Conservation (phyloP, 2,113 vertebrate species). For the Platanista minor region DNA sequence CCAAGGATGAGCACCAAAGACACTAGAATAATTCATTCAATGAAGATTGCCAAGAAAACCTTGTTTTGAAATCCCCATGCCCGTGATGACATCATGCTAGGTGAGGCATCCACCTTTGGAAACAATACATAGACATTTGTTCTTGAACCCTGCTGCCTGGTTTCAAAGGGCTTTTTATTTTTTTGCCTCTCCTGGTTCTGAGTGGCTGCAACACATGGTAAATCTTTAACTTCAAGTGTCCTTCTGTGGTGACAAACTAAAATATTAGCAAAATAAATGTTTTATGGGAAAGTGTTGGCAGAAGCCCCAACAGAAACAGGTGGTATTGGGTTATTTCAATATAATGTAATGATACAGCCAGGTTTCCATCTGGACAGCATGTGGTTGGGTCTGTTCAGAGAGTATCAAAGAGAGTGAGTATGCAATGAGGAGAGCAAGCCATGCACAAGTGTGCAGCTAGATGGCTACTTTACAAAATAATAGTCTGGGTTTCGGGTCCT, state of each 20-base stretch:
- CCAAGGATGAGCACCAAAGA: slow-evolving; percentile 57
- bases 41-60: slow-evolving; percentile 68
- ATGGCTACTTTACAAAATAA: slow-evolving; percentile 87
- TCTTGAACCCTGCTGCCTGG: slow-evolving; percentile 48
- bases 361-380: slow-evolving; percentile 90
- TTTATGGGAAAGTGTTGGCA: slow-evolving; percentile 93
- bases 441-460: slow-evolving; percentile 82
- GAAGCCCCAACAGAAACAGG: slow-evolving; percentile 88
- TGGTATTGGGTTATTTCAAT: slow-evolving; percentile 96
- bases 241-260: slow-evolving; percentile 89
- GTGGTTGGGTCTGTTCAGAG: slow-evolving; percentile 85
- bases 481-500: slow-evolving; percentile 81
- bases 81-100: slow-evolving; percentile 52
- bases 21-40: slow-evolving; percentile 64
- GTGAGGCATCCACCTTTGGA: slow-evolving; percentile 64
- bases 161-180: slow-evolving; percentile 67
- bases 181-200: slow-evolving; percentile 70
- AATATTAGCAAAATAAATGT: slow-evolving; percentile 90
- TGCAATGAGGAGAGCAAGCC: slow-evolving; percentile 83
- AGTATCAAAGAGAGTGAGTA: slow-evolving; percentile 86
- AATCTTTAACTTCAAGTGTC: slow-evolving; percentile 88
- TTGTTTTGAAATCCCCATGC: slow-evolving; percentile 59
- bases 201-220: slow-evolving; percentile 82
- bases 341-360: slow-evolving; percentile 94
- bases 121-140: slow-evolving; percentile 70